Evolutionary conservation across 2,888 invertebrate genomes (phyloP).

Genomic region (Rhopalosiphum nymphaeae): DNA sequence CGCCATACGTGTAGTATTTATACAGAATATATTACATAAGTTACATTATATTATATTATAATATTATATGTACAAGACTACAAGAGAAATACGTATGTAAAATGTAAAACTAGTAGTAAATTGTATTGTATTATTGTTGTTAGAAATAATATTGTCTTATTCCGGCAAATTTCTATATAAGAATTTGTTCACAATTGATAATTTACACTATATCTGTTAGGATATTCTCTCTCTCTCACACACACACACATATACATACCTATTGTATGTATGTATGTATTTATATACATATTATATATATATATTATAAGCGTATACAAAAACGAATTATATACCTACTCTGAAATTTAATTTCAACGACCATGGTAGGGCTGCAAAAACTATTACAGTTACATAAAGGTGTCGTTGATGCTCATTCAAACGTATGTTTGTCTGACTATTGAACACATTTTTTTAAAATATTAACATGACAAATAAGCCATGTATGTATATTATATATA

Average conservation of each 20-base stretch:
- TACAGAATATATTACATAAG: neutral
- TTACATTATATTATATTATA: too few species aligned
- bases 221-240: neutral
- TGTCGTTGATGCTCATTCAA: neutral
- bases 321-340: neutral
- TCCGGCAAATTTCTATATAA: too few species aligned
- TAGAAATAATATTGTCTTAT: neutral
- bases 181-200: neutral
- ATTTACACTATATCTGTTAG: neutral
- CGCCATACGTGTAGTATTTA: neutral
- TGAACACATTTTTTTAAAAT: neutral
- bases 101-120: neutral
- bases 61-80: neutral
- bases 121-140: neutral
- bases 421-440: neutral
- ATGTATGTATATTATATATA: neutral
- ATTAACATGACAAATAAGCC: neutral
- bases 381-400: neutral
- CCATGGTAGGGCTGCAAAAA: neutral
- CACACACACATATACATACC: too few species aligned
- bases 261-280: neutral
- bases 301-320: neutral
- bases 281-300: neutral
- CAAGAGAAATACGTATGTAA: neutral
- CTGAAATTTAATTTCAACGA: neutral